Conservation (phyloP, 2,797 vertebrate genomes). For the Psittacula echo region DNA sequence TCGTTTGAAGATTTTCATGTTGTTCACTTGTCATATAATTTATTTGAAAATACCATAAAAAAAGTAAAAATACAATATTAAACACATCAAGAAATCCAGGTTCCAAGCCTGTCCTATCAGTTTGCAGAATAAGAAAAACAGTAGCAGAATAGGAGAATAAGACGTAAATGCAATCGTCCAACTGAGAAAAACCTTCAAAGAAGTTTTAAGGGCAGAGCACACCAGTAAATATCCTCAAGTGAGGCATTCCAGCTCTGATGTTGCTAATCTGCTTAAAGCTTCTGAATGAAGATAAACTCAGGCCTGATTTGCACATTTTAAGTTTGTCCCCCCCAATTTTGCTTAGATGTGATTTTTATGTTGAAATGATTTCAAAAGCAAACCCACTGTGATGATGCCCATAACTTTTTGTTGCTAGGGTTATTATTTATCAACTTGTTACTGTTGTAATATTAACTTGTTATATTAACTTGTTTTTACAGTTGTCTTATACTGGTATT, state of each 20-base stretch:
- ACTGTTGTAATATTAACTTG: neutral
- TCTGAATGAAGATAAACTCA: neutral
- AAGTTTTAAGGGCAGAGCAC: neutral
- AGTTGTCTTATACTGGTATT: neutral
- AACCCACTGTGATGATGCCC: neutral
- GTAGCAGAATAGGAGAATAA: neutral
- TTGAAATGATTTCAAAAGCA: neutral
- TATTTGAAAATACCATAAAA: neutral
- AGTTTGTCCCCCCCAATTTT: neutral
- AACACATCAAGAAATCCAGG: neutral
- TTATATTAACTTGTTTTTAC: neutral
- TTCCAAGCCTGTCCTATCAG: neutral
- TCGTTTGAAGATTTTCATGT: slow-evolving; percentile 20
- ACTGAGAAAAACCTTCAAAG: neutral
- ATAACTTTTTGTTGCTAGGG: neutral
- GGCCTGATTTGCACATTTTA: neutral
- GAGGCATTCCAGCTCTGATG: neutral
- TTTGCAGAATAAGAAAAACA: neutral
- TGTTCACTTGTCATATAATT: neutral
- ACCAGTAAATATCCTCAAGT: neutral
- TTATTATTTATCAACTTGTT: neutral
- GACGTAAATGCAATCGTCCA: neutral
- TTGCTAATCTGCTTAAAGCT: neutral
- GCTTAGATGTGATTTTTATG: neutral
- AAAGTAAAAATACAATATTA: neutral